Base-by-base conservation (phyloP, 2,888 invertebrate genomes). In the Orthonychiurus folsomi region DNA sequence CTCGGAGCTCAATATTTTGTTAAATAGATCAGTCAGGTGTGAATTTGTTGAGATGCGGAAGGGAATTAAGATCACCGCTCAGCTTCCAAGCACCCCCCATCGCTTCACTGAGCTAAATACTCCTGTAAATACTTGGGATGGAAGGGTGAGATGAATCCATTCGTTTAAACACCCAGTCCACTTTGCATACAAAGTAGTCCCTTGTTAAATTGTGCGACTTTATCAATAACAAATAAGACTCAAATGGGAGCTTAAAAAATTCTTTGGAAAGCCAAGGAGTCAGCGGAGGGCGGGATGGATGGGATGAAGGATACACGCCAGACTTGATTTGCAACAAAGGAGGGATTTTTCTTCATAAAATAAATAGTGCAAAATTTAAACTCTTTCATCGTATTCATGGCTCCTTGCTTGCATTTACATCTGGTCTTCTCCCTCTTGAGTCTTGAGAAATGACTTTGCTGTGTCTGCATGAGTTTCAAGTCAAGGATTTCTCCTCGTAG, bases 281-380 rank as follows among this genome's bases (percentile, higher is more conserved):
- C 37, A 37, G 15, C 15, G 5, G 9, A 37, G 5, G 37, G 37
- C 15, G 5, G 37, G 37, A 37, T 37, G 37, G 37, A 37, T 9
- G 37, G 20, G 55, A 55, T 55, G 55, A 18, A 52, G 52, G 23
- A n/a, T 55, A 18, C 5, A 24, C 18, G 25, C 21, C 24, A 50
- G 53, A 54, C 37, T 60, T 62, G 27, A 50, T 54, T 61, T 58
- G 58, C 55, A 58, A 62, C 55, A 62, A 59, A 59, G 47, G 50
- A 48, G 37, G 52, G 53, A 62, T 53, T 58, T 37, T 54, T 37
- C 62, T 23, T 37, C 15, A 5, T 37, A 37, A 37, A 37, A 37
- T 37, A 37, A 37, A 37, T 37, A 37, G 37, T 37, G 37, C 37
- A 37, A 37, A 37, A 37, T 37, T 37, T 15, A 37, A 37, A 37